phyloP scores from a whole-genome alignment of 2,113 vertebrate genomes.

The Sceloporus tristichus region DNA sequence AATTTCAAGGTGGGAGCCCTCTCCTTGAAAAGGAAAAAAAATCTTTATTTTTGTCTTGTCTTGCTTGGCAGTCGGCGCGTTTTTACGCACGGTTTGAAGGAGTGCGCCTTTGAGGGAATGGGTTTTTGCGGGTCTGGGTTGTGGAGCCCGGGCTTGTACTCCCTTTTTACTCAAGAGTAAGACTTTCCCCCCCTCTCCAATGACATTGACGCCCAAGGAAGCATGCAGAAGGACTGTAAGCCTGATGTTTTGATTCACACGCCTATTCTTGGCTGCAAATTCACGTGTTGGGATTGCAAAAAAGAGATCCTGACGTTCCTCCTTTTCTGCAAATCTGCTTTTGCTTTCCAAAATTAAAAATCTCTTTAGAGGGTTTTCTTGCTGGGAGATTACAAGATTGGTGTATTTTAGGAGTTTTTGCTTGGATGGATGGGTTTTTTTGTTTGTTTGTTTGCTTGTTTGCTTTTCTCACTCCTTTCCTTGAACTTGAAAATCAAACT shows the following conservation, averaged over 20 bases:
- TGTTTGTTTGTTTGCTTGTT: no score
- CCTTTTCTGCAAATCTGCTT: neutral
- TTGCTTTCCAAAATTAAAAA: neutral
- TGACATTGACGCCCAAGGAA: constrained; percentile 24
- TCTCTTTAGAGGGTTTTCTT: no score
- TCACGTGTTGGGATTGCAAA: neutral
- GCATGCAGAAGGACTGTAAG: constrained; percentile 5
- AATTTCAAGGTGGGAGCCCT: constrained; percentile 62
- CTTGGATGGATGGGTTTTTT: no score
- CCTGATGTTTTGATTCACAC: constrained; percentile 17
- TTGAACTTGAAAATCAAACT: no score
- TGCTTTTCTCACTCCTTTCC: no score
- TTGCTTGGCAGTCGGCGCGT: constrained; percentile 36
- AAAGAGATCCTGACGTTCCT: neutral
- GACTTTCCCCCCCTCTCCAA: constrained; percentile 20
- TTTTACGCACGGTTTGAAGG: no score
- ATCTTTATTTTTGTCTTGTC: constrained; percentile 47
- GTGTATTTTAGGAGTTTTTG: no score
- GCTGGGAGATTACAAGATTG: no score
- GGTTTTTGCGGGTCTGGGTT: constrained; percentile 8
- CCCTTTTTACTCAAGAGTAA: constrained; percentile 54
- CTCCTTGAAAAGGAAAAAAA: constrained; percentile 13
- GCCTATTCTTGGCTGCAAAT: constrained; percentile 17
- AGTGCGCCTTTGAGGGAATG: constrained; percentile 24
- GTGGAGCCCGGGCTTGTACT: neutral